A percentile compares a stretch with the other conserved stretches of the same genome.
Conservation (phyloP, 2,888 invertebrate species). For the Zootermopsis nevadensis region DNA sequence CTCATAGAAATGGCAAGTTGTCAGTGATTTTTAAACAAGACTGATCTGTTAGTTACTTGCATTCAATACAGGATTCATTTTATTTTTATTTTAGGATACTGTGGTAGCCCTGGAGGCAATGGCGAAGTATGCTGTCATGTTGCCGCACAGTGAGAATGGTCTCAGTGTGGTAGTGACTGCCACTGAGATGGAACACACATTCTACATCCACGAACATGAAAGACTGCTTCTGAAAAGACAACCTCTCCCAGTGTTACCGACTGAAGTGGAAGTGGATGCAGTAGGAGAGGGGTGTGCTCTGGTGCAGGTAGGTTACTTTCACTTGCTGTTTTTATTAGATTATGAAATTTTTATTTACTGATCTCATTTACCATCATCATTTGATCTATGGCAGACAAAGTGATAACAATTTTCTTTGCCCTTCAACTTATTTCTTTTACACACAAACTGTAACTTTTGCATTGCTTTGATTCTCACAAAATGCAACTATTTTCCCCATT, state of each 20-base stretch:
- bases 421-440: too few species aligned
- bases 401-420: too few species aligned
- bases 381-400: too few species aligned
- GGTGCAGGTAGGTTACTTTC: constrained; percentile 64
- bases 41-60: too few species aligned
- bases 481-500: too few species aligned
- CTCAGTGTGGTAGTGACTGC: constrained; percentile 64
- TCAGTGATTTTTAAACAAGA: too few species aligned
- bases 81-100: constrained; percentile 66
- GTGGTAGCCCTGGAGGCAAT: constrained; percentile 72
- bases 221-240: constrained; percentile 65
- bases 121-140: constrained; percentile 66
- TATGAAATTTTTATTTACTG: background rate
- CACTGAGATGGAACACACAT: constrained; percentile 61
- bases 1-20: too few species aligned
- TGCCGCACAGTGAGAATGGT: constrained; percentile 63
- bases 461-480: too few species aligned
- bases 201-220: constrained; percentile 64
- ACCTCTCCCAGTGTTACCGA: constrained; percentile 63
- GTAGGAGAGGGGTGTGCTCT: constrained; percentile 69
- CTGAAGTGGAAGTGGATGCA: constrained; percentile 63
- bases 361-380: background rate
- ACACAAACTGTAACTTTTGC: too few species aligned
- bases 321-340: constrained; percentile 33
- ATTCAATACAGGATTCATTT: background rate